Percentiles rank a stretch among this genome's conserved stretches.
phyloP scores from a whole-genome alignment of 2,113 vertebrate species.

The Andinoacara biseriatus region DNA sequence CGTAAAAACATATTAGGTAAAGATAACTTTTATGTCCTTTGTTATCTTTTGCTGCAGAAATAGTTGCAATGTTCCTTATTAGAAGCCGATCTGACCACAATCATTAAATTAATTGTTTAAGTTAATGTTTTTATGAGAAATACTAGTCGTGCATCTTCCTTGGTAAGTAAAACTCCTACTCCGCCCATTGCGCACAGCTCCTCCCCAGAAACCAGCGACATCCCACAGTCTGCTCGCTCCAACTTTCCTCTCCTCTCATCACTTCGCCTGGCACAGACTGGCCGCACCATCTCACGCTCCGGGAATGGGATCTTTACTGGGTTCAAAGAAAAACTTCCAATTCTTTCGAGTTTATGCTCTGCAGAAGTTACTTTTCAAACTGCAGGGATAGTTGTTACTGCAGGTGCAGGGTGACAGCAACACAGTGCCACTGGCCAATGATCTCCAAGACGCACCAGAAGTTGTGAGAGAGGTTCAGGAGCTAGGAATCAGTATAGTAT shows the following conservation, averaged over 20 bases:
- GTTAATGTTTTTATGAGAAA: neutral
- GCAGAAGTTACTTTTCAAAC: conserved; percentile 80
- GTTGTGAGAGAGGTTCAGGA: conserved; percentile 5
- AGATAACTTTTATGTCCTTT: neutral
- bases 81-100: neutral
- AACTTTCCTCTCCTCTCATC: conserved; percentile 51
- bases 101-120: neutral
- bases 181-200: conserved; percentile 39
- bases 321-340: conserved; percentile 81
- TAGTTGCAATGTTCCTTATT: neutral
- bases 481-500: neutral
- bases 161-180: neutral
- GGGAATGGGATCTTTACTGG: conserved; percentile 83
- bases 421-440: conserved; percentile 33
- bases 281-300: conserved; percentile 72
- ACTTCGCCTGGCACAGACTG: conserved; percentile 49
- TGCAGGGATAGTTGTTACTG: conserved; percentile 79
- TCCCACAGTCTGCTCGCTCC: conserved; percentile 29
- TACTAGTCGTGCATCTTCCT: neutral
- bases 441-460: conserved; percentile 47
- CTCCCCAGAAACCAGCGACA: conserved; percentile 54
- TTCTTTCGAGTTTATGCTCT: conserved; percentile 82
- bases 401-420: conserved; percentile 35
- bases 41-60: neutral
- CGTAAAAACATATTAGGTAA: neutral